Conservation (phyloP, 2,797 vertebrate species). For the Uromys caudimaculatus region DNA sequence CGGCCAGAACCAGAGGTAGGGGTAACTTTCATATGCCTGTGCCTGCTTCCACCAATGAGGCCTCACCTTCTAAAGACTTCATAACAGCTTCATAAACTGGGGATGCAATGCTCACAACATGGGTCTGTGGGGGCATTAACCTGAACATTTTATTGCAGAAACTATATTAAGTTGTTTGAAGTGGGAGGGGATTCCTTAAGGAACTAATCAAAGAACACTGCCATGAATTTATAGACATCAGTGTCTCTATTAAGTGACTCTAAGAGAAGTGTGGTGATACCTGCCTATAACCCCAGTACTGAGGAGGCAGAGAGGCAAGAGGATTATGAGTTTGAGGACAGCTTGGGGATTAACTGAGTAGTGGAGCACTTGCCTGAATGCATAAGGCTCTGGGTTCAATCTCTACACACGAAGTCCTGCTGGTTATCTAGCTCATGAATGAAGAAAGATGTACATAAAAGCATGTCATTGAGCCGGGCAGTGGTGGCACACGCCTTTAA, state of each 20-base stretch:
- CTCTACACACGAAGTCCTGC: background rate
- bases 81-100: background rate
- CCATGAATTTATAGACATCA: background rate
- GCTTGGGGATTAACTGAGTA: background rate
- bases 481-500: too few species aligned
- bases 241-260: background rate
- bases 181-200: background rate
- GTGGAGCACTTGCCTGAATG: background rate
- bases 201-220: background rate
- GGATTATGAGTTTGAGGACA: background rate
- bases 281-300: background rate
- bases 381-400: background rate
- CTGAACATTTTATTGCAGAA: background rate
- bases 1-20: background rate
- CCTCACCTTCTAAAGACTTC: background rate
- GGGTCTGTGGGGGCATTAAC: background rate
- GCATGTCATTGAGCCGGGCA: background rate
- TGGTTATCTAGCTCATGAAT: background rate
- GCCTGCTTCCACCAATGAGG: background rate
- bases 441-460: background rate
- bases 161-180: background rate
- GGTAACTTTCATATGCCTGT: background rate
- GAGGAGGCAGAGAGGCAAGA: background rate
- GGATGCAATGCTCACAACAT: background rate
- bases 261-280: background rate